Evolutionary conservation across 2,797 vertebrate species (phyloP), one percentile per base, ranked within the genome.

Genomic region (Nothura maculosa): DNA sequence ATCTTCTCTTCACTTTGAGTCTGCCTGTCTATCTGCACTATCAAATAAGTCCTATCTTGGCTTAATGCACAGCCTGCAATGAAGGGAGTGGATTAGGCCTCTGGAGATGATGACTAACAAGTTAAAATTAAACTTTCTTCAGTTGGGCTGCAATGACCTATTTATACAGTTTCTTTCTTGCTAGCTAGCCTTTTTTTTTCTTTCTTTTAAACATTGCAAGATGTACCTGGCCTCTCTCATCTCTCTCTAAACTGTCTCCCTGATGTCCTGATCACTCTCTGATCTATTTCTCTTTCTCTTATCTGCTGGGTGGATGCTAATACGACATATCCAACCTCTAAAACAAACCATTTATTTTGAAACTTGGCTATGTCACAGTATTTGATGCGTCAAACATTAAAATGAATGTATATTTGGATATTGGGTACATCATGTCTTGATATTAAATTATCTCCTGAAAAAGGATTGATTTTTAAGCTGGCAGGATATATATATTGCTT

Each of bases 271-370:
- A 96, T 97, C 95, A 81, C 74, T 96, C 95, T 96, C 96, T 97
- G 96, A 97, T 97, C 96, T 97, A 93, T 93, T 91, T 95, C 80
- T 96, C 63, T 92, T 82, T 90, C 50, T 80, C 70, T 87, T 96
- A 89, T 96, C 92, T 96, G 90, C 64, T 92, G 88, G 88, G 43
- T 93, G 85, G 96, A 96, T 97, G 95, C 81, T 96, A 97, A 97
- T 97, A 94, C 96, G 96, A 96, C 95, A 97, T 86, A 97, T 92
- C 85, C 96, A 96, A 94, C 93, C 96, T 94, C 87, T 97, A 96
- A 96, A 96, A 96, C 95, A 96, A 96, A 96, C 92, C 92, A 96
- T 96, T 97, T 97, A 96, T 96, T 97, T 90, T 97, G 94, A 96
- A 96, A 96, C 72, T 81, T 96, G 69, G 72, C 81, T 84, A 32